Evolutionary conservation across 1,140 invertebrate genomes (phyloP).

Genomic region (Epicauta chinensis): DNA sequence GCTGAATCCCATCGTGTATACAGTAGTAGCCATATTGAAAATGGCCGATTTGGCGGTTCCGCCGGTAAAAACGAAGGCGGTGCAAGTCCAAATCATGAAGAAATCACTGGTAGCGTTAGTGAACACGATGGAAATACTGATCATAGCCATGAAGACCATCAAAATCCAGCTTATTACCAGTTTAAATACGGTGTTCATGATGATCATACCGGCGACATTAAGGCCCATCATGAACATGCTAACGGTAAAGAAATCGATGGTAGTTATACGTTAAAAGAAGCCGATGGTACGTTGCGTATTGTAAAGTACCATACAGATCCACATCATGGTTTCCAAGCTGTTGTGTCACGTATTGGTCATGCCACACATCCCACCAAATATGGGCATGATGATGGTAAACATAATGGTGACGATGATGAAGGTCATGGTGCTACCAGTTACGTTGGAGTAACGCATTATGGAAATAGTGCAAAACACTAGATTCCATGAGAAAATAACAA

Average conservation of each 20-base stretch:
- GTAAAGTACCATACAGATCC: slow-evolving; percentile 45
- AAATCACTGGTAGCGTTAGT: no score
- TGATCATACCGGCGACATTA: slow-evolving; percentile 45
- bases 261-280: slow-evolving; percentile 42
- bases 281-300: slow-evolving; percentile 43
- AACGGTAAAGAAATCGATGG: slow-evolving; percentile 46
- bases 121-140: no score
- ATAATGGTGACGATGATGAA: no score
- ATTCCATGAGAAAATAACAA: no score
- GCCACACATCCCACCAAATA: slow-evolving; percentile 23
- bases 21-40: no score
- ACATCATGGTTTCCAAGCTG: slow-evolving; percentile 44
- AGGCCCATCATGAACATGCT: slow-evolving; percentile 45
- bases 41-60: no score
- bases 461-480: slow-evolving; percentile 1
- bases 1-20: no score
- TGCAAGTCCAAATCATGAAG: no score
- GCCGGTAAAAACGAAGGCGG: no score
- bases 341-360: slow-evolving; percentile 38
- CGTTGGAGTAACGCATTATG: slow-evolving; percentile 26
- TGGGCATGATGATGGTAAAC: slow-evolving; percentile 13
- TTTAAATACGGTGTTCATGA: slow-evolving; percentile 47
- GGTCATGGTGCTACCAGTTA: slow-evolving; percentile 24
- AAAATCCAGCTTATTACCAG: slow-evolving; percentile 40
- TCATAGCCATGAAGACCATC: no score